Conservation (phyloP, 1,140 invertebrate genomes). For the Orchesella cincta region DNA sequence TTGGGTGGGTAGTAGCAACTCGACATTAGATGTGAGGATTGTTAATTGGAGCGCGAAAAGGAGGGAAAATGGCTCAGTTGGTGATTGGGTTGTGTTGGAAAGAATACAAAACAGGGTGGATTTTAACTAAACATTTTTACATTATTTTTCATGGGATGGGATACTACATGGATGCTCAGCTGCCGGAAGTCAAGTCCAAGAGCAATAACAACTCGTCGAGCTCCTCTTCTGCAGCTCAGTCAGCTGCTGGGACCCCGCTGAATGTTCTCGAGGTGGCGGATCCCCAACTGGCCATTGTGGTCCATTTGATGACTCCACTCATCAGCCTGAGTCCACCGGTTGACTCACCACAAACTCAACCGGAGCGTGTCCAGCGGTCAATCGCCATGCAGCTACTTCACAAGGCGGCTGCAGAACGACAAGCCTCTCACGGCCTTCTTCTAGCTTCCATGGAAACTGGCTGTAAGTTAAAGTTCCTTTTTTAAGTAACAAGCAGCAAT, state of each 20-base stretch:
- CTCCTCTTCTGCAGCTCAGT: background rate
- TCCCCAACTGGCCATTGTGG: conserved; percentile 75
- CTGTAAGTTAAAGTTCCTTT: conserved; percentile 59
- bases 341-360: conserved; percentile 76
- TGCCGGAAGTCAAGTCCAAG: conserved; percentile 53
- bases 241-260: conserved; percentile 53
- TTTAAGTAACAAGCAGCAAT: no score
- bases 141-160: conserved; percentile 10
- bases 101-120: no score
- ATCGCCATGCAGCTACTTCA: conserved; percentile 74
- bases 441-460: conserved; percentile 85
- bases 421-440: conserved; percentile 75
- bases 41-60: no score
- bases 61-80: no score
- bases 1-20: no score
- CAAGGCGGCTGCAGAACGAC: conserved; percentile 71
- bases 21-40: no score
- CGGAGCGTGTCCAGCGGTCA: conserved; percentile 72
- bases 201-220: conserved; percentile 57
- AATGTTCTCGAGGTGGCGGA: conserved; percentile 82
- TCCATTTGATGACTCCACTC: conserved; percentile 82
- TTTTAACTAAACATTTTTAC: no score
- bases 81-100: no score
- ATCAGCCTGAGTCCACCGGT: conserved; percentile 74
- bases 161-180: no score